Conservation (phyloP, 2,797 vertebrate genomes). For the Crocidura indochinensis region DNA sequence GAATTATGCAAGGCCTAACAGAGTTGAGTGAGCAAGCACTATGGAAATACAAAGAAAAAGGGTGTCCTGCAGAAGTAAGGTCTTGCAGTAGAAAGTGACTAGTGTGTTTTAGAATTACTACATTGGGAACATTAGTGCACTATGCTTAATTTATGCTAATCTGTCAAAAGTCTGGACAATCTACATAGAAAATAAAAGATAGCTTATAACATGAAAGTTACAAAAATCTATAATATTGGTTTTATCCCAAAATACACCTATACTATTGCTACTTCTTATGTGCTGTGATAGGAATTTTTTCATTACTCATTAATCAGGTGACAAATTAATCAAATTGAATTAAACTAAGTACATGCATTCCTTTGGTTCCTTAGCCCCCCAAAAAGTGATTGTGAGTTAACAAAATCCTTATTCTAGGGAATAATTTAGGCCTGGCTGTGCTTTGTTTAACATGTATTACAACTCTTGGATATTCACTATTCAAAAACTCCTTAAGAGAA, state of each 20-base stretch:
- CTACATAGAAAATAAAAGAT: conserved; percentile 51
- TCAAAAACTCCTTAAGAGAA: conserved; percentile 60
- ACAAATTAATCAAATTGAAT: conserved; percentile 60
- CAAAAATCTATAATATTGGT: conserved; percentile 49
- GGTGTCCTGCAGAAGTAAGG: background rate
- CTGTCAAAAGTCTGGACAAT: conserved; percentile 68
- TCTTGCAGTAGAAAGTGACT: background rate
- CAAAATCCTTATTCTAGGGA: conserved; percentile 47
- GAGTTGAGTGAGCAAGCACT: background rate
- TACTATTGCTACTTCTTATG: conserved; percentile 17
- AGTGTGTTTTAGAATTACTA: background rate
- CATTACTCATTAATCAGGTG: conserved; percentile 37
- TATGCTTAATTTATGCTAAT: conserved; percentile 53
- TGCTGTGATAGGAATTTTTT: conserved; percentile 10
- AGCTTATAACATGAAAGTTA: conserved; percentile 39
- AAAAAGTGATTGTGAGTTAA: conserved; percentile 29
- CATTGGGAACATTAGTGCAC: background rate
- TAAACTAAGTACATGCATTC: conserved; percentile 27
- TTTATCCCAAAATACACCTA: conserved; percentile 30
- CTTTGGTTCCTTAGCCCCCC: conserved; percentile 61
- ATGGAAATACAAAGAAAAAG: background rate
- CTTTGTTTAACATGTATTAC: conserved; percentile 68
- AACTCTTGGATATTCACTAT: conserved; percentile 54
- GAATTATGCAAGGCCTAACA: conserved; percentile 1
- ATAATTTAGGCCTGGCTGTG: conserved; percentile 39